These are phyloP conservation scores for Agrochola macilenta DNA, from an alignment of 2,888 invertebrate genomes.

Conservation along the genomic window DNA sequence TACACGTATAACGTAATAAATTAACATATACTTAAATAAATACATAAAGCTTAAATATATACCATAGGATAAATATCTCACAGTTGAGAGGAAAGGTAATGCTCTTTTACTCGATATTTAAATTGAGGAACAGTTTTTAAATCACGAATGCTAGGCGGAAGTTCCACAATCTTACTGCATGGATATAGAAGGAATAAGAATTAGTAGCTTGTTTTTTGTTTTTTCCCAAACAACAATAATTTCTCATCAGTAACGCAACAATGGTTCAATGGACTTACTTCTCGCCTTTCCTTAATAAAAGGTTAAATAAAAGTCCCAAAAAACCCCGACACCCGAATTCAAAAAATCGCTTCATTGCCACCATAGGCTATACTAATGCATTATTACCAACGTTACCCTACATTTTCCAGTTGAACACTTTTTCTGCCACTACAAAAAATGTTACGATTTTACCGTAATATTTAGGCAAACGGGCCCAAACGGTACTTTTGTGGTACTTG, in stretches of 20 bases:
- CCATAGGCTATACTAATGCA: constrained; percentile 8
- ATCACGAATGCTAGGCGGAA: too few species aligned
- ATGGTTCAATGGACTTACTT: background rate
- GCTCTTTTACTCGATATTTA: too few species aligned
- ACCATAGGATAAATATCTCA: too few species aligned
- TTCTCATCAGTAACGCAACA: background rate
- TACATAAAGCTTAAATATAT: too few species aligned
- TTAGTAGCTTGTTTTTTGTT: too few species aligned
- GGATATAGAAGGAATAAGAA: too few species aligned
- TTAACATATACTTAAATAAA: too few species aligned
- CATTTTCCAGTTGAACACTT: constrained; percentile 17
- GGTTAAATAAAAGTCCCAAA: background rate
- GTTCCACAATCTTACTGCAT: too few species aligned
- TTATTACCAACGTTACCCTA: constrained; percentile 24
- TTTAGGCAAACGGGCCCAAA: constrained; percentile 39
- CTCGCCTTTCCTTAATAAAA: background rate
- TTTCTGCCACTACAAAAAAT: constrained; percentile 49
- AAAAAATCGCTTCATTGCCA: background rate
- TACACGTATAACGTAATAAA: too few species aligned
- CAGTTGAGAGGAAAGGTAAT: too few species aligned
- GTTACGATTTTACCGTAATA: constrained; percentile 34
- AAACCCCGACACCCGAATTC: background rate
- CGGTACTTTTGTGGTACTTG: constrained; percentile 33
- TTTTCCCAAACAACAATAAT: too few species aligned
- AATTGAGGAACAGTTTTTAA: too few species aligned